Evolutionary conservation across 2,797 vertebrate species (phyloP).

Genomic region (Neoniphon sammara): DNA sequence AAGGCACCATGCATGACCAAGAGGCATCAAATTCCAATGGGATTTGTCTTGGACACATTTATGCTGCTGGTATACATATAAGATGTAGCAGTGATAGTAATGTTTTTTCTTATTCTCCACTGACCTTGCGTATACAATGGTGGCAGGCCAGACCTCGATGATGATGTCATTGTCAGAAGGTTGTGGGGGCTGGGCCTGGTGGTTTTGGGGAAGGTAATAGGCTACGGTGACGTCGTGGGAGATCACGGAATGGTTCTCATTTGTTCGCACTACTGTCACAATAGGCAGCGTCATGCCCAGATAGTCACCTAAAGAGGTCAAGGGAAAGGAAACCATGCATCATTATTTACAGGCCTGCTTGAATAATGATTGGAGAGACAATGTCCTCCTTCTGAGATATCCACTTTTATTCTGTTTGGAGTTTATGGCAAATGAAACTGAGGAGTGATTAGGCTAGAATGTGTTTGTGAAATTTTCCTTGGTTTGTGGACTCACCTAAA

Average conservation of each 20-base stretch:
- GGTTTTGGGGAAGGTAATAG: conserved; percentile 85
- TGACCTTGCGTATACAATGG: conserved; percentile 86
- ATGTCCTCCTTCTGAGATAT: neutral
- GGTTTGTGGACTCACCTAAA: conserved; percentile 78
- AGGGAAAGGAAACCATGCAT: neutral
- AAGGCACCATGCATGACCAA: neutral
- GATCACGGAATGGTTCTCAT: conserved; percentile 78
- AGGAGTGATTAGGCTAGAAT: neutral
- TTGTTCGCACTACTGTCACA: conserved; percentile 86
- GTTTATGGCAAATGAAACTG: neutral
- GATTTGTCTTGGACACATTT: no score
- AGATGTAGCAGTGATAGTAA: neutral
- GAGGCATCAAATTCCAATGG: neutral
- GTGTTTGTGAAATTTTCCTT: neutral
- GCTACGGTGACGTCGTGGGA: conserved; percentile 84
- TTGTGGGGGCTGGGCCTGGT: conserved; percentile 86
- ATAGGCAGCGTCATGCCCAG: conserved; percentile 91
- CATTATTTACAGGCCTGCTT: neutral
- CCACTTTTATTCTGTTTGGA: neutral
- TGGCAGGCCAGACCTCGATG: conserved; percentile 89
- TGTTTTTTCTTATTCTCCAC: conserved; percentile 26
- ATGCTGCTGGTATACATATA: no score
- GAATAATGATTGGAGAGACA: neutral
- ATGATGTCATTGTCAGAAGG: conserved; percentile 83
- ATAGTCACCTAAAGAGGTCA: conserved; percentile 80